Conservation (phyloP, 1,140 invertebrate species). For the Acyrthosiphon pisum region DNA sequence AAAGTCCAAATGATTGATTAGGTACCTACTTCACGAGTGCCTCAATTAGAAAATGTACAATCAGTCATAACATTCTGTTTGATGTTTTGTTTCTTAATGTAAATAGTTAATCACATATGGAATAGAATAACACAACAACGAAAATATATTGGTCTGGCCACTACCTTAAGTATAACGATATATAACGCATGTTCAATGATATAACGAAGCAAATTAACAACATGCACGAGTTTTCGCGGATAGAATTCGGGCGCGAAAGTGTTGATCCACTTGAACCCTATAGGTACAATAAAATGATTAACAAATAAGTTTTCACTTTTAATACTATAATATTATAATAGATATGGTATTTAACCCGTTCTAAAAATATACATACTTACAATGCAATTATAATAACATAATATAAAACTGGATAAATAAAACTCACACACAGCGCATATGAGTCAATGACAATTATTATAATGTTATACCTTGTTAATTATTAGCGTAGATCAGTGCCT, state of each 20-base stretch:
- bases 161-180: background rate
- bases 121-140: background rate
- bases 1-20: slow-evolving; percentile 8
- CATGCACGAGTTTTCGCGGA: background rate
- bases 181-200: background rate
- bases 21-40: background rate
- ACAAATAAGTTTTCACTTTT: slow-evolving; percentile 35
- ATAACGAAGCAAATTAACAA: background rate
- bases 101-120: background rate
- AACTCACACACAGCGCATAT: too few relatives aligned
- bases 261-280: background rate
- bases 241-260: slow-evolving; percentile 31
- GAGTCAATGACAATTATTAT: too few relatives aligned
- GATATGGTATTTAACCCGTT: background rate
- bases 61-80: background rate
- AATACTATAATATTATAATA: background rate
- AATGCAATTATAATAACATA: background rate
- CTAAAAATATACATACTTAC: background rate
- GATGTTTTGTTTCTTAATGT: background rate
- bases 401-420: too few relatives aligned
- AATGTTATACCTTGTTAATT: too few relatives aligned
- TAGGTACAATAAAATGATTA: background rate
- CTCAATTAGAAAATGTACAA: background rate
- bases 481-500: background rate
- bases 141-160: background rate